A percentile compares a stretch with the other conserved stretches of the same genome.
Conservation (phyloP, 2,888 invertebrate genomes). For the Patella depressa region DNA sequence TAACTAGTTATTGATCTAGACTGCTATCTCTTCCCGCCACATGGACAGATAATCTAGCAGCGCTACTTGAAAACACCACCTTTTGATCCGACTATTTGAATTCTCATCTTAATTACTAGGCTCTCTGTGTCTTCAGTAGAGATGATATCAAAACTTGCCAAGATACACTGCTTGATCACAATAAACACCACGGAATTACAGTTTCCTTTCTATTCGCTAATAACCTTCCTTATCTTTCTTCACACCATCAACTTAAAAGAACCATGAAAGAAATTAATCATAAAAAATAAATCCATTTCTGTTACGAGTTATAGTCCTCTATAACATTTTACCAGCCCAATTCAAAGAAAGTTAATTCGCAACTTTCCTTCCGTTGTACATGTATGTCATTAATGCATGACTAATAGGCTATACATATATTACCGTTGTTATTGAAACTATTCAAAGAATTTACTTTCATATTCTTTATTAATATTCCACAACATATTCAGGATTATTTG, state of each 20-base stretch:
- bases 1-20: constrained; percentile 9
- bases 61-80: not conserved
- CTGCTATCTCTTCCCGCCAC: not conserved
- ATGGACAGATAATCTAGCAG: not conserved
- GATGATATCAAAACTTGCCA: constrained; percentile 1
- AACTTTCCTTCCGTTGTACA: too few species aligned
- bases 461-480: too few species aligned
- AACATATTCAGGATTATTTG: too few species aligned
- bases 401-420: too few species aligned
- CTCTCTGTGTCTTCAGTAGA: not conserved
- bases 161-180: not conserved
- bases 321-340: too few species aligned
- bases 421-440: too few species aligned
- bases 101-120: constrained; percentile 7
- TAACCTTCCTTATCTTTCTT: not conserved
- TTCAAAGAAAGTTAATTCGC: too few species aligned
- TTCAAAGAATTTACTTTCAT: too few species aligned
- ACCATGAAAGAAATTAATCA: not conserved
- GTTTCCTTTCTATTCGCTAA: not conserved
- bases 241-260: constrained; percentile 10
- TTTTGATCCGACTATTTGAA: constrained; percentile 5
- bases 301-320: too few species aligned
- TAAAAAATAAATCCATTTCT: constrained; percentile 8
- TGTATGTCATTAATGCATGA: too few species aligned
- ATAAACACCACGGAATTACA: constrained; percentile 3